These are phyloP conservation scores for Drosophila micromelanica DNA, from an alignment of 1,140 invertebrate species.

Conservation along the genomic window DNA sequence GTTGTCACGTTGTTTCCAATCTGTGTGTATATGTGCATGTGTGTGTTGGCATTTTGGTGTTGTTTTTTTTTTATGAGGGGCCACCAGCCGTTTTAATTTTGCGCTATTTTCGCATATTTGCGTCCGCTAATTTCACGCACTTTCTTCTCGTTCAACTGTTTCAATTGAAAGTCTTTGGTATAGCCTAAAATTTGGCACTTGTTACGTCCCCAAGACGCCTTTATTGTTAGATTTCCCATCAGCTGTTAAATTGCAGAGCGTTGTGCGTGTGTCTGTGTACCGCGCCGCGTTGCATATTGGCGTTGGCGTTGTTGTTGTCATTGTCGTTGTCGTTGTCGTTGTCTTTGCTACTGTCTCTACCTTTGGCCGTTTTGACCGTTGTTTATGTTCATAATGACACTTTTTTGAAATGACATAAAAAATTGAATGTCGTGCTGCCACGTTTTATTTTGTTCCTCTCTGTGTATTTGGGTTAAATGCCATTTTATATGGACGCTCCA, in stretches of 20 bases:
- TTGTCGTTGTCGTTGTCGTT: conserved; percentile 29
- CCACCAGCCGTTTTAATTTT: conserved; percentile 69
- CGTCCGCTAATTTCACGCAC: conserved; percentile 41
- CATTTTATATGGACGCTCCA: conserved; percentile 59
- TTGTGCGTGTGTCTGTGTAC: conserved; percentile 38
- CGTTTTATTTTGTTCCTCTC: conserved; percentile 52
- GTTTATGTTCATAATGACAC: conserved; percentile 64
- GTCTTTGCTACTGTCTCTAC: conserved; percentile 15
- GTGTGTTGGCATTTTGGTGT: conserved; percentile 53
- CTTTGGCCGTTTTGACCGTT: conserved; percentile 27
- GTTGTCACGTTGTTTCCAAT: conserved; percentile 52
- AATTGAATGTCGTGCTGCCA: conserved; percentile 73
- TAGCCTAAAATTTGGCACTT: conserved; percentile 44
- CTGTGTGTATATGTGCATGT: conserved; percentile 39
- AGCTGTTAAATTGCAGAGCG: conserved; percentile 43
- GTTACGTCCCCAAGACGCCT: conserved; percentile 33
- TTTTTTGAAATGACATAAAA: conserved; percentile 60
- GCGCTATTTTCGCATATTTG: conserved; percentile 60
- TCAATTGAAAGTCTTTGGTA: conserved; percentile 54
- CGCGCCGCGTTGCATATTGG: conserved; percentile 36
- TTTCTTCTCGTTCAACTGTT: conserved; percentile 54
- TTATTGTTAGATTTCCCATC: conserved; percentile 58
- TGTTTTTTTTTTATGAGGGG: conserved; percentile 23
- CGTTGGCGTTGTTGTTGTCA: conserved; percentile 9
- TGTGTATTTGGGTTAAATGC: conserved; percentile 77